Base-by-base conservation (phyloP, 2,113 vertebrate genomes). In the Channa argus region DNA sequence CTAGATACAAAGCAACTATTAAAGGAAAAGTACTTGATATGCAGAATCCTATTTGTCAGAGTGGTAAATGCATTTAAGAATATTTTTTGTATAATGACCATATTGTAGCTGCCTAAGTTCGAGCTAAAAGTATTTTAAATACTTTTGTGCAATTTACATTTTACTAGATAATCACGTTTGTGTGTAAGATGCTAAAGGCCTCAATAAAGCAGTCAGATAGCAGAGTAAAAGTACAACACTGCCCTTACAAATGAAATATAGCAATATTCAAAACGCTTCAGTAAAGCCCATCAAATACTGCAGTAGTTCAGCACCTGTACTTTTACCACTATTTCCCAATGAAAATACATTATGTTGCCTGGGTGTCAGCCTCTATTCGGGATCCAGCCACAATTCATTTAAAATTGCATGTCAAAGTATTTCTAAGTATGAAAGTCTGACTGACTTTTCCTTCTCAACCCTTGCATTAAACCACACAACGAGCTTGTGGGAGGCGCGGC, bases 401-500 rank as follows among this genome's bases (percentile, higher is more conserved):
- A 44, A 52, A 34, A 34, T 5, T 33, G 8, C 12, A 14, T 56
- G 54, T 14, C 1, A 44, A 36, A 50, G 24, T 6, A 62, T 53
- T 38, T 10, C 2, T 9, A 11, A 8, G 5, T 37, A 46, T 8
- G 52, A 1, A 58, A n/a, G 61, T 62, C 9, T 14, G 33, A 5
- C 4, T 24, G 24, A 24, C 24, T 24, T 24, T 8, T 54, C 36
- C 2, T 6, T 4, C 5, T 39, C 10, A 50, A 11, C 45, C 3
- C 47, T 66, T 12, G 9, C 45, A 70, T 43, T 5, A 77, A 79
- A 51, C 62, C 60, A 24, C 74, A 61, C 76, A 77, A 13, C 15
- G 12, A 34, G 49, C 49, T 43, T 90, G 80, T 85, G 79, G 93
- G 94, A 95, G 96, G 95, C 93, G 96, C 94, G 94, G 93, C 94